Base-by-base conservation (phyloP, 2,888 invertebrate species). In the Chouioia cunea region DNA sequence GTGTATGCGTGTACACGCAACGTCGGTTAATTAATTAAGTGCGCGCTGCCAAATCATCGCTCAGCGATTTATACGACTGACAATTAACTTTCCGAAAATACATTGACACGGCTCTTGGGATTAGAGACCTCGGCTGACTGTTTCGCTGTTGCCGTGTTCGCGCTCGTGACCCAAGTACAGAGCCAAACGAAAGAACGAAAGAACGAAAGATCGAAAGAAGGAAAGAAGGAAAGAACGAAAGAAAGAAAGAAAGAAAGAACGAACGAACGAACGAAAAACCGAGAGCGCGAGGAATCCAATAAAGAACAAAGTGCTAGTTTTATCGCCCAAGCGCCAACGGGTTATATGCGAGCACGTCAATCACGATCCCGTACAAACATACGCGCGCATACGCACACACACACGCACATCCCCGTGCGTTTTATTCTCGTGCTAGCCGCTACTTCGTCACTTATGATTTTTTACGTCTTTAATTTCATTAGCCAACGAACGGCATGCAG, bases 51-150 rank as follows among this genome's bases (percentile, higher is more conserved):
- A 70, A 72, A 70, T 59, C 75, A 75, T 75, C 73, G 70, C 76
- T 76, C 75, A 74, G 75, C 79, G 76, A 80, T 81, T 80, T 81
- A 79, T 79, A 77, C 77, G 79, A 77, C 81, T 81, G 81, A 81
- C 81, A 81, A 81, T 81, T 81, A 81, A 80, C 76, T 60, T 73
- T n/a, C 65, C 48, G 56, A 62, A 68, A 63, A 69, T 62, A 62
- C 44, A 43, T 48, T n/a, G 23, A 50, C 46, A 44, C 23, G 18
- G 36, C 36, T 56, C 43, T n/a, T n/a, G n/a, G n/a, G n/a, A n/a
- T n/a, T n/a, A n/a, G n/a, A n/a, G n/a, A n/a, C n/a, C n/a, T n/a
- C n/a, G n/a, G n/a, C n/a, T n/a, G n/a, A n/a, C n/a, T n/a, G n/a
- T n/a, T n/a, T n/a, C n/a, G n/a, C n/a, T n/a, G n/a, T n/a, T n/a